Percentiles rank a stretch among this genome's conserved stretches.
Evolutionary conservation across 2,113 vertebrate species (phyloP).

Genomic region (Cygnus buccinator): DNA sequence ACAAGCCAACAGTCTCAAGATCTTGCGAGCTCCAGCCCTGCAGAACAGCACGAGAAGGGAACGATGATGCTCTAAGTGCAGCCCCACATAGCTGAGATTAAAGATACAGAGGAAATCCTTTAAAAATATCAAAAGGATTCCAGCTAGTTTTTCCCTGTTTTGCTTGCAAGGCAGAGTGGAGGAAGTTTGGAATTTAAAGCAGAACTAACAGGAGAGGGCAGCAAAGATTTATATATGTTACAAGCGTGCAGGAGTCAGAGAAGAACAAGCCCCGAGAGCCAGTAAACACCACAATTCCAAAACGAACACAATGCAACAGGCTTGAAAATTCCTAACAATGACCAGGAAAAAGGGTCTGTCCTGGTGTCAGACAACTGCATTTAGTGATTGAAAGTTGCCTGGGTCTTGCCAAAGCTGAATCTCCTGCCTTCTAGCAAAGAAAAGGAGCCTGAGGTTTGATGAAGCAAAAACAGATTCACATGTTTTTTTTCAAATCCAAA

Average conservation of each 20-base stretch:
- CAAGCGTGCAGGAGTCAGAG: not conserved
- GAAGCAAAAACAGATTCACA: too few species aligned
- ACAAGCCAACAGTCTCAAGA: too few species aligned
- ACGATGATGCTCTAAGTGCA: too few species aligned
- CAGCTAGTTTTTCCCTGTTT: too few species aligned
- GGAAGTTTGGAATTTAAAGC: not conserved
- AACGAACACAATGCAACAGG: not conserved
- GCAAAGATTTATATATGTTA: not conserved
- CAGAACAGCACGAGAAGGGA: not conserved
- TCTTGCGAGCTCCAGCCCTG: not conserved
- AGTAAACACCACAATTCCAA: not conserved
- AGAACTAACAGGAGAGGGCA: conserved; percentile 40
- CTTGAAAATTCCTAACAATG: not conserved
- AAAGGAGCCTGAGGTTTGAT: too few species aligned
- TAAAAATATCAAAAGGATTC: fast-evolving
- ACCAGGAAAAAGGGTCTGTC: not conserved
- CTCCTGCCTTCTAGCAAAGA: too few species aligned
- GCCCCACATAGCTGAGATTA: fast-evolving
- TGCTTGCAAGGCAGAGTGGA: too few species aligned
- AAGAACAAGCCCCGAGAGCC: not conserved
- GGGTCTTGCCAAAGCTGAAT: not conserved
- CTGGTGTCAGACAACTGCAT: not conserved
- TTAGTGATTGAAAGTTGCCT: not conserved
- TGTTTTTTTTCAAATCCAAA: not conserved
- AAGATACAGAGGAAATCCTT: not conserved